Evolutionary conservation across 2,797 vertebrate species (phyloP).

Genomic region (Hapalemur alaotrensis): DNA sequence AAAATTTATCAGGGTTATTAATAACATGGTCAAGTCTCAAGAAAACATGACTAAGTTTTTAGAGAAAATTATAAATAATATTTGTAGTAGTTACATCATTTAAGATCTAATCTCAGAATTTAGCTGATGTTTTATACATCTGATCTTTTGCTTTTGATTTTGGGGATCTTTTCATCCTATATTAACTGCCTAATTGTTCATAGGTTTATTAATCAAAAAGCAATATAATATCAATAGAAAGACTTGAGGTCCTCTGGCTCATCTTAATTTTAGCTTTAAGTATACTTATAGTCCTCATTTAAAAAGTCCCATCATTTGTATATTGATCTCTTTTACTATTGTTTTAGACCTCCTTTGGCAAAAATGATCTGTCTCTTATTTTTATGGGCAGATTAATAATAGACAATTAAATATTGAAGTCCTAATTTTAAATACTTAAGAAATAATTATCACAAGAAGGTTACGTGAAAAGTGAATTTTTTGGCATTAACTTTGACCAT

Average conservation of each 20-base stretch:
- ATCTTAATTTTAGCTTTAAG: not conserved
- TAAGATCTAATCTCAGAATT: slow-evolving; percentile 48
- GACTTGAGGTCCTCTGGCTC: not conserved
- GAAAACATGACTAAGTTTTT: not conserved
- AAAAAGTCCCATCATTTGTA: not conserved
- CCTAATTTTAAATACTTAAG: not conserved
- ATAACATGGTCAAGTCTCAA: slow-evolving; percentile 31
- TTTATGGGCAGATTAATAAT: not conserved
- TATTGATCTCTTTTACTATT: not conserved
- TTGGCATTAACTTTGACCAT: not conserved
- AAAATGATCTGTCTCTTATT: not conserved
- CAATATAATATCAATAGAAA: not conserved
- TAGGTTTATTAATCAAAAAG: not conserved
- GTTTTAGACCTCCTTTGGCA: not conserved
- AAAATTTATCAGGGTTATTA: not conserved
- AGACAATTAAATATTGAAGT: not conserved
- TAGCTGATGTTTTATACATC: not conserved
- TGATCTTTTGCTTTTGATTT: not conserved
- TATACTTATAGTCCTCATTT: not conserved
- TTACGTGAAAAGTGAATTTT: not conserved
- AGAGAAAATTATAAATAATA: slow-evolving; percentile 59
- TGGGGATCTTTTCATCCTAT: slow-evolving; percentile 7
- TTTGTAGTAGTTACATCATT: not conserved
- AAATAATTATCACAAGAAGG: not conserved
- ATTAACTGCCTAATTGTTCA: not conserved